Evolutionary conservation across 2,797 vertebrate genomes (phyloP).

Genomic region (Acrocephalus scirpaceus): DNA sequence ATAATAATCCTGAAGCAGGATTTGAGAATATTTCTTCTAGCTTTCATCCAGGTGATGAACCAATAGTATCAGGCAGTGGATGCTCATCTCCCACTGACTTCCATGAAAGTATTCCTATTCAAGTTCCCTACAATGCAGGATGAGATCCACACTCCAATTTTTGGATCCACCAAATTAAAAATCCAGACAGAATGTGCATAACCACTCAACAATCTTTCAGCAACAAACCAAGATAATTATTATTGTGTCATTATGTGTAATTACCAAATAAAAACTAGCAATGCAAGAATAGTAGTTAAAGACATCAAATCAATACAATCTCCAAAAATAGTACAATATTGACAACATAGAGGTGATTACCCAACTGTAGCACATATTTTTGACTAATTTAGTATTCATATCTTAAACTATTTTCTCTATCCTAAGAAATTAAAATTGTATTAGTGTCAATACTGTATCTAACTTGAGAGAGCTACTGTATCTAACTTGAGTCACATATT

Average conservation of each 20-base stretch:
- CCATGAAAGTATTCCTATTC: neutral
- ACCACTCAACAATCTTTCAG: neutral
- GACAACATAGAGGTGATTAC: neutral
- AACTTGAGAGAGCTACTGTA: neutral
- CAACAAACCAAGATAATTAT: neutral
- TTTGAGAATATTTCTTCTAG: neutral
- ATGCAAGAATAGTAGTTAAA: neutral
- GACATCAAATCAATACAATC: neutral
- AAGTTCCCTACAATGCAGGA: neutral
- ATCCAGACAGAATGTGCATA: neutral
- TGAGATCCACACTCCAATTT: neutral
- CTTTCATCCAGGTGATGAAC: slow-evolving; percentile 1
- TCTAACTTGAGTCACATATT: neutral
- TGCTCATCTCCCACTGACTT: neutral
- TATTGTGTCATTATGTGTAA: neutral
- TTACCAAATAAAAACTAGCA: neutral
- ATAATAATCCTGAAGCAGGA: slow-evolving; percentile 21
- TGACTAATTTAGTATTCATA: neutral
- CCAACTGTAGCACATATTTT: neutral
- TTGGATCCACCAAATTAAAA: neutral
- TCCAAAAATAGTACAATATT: neutral
- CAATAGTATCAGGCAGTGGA: neutral
- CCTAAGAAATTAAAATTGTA: neutral
- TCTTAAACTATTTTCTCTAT: neutral
- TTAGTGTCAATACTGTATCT: neutral